These are phyloP conservation scores for Acheta domesticus DNA, from an alignment of 2,888 invertebrate genomes.

Conservation along the genomic window DNA sequence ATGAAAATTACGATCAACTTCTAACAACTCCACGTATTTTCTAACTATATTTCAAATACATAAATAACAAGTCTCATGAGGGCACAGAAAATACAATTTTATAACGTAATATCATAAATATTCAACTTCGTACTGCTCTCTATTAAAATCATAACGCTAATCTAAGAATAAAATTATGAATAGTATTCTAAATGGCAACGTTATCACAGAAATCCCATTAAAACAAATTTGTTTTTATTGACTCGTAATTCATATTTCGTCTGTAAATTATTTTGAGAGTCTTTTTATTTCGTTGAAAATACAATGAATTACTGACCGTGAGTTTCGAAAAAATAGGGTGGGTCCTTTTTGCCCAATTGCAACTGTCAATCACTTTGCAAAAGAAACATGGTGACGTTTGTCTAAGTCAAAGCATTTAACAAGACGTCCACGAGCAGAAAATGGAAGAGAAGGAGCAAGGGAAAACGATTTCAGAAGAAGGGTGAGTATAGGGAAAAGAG, in stretches of 20 bases:
- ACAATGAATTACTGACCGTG: background rate
- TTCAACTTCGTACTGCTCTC: background rate
- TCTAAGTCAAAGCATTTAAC: too few species aligned
- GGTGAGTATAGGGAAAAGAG: too few species aligned
- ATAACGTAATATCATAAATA: background rate
- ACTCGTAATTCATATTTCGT: background rate
- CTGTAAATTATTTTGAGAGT: background rate
- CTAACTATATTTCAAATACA: too few species aligned
- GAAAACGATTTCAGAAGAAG: too few species aligned
- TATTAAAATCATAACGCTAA: background rate
- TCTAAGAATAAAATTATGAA: background rate
- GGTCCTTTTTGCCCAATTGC: too few species aligned
- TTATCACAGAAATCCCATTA: constrained; percentile 9
- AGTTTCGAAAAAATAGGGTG: background rate
- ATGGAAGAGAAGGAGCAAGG: too few species aligned
- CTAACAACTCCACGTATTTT: too few species aligned
- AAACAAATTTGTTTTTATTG: background rate
- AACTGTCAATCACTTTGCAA: too few species aligned
- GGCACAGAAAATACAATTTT: background rate
- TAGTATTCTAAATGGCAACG: constrained; percentile 3
- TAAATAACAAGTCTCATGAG: background rate
- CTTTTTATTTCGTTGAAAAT: background rate
- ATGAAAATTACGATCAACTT: too few species aligned
- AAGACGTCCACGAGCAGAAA: too few species aligned
- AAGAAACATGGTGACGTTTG: too few species aligned